Evolutionary conservation across 2,888 invertebrate species (phyloP).

Genomic region (Steinernema scapterisci): DNA sequence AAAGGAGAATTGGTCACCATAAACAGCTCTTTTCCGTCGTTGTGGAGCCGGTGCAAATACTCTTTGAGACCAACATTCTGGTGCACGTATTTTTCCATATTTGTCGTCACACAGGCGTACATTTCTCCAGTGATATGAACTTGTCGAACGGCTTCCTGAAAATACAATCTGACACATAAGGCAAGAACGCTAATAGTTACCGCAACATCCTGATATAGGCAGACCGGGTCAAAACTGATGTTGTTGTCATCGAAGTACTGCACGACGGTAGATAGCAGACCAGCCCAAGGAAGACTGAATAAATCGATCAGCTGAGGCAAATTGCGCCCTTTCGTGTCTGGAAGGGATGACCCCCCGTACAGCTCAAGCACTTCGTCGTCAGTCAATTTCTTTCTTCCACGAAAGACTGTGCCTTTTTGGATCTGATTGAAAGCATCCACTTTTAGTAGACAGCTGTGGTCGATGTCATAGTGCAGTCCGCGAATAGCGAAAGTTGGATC

Average conservation of each 20-base stretch:
- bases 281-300: conserved; percentile 83
- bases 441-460: conserved; percentile 88
- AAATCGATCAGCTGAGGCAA: conserved; percentile 93
- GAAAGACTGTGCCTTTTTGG: conserved; percentile 77
- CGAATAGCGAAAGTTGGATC: conserved; percentile 91
- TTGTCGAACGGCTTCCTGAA: conserved; percentile 46
- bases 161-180: conserved; percentile 4
- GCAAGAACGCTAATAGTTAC: conserved; percentile 71
- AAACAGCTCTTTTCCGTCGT: conserved; percentile 84
- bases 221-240: conserved; percentile 92
- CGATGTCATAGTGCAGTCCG: conserved; percentile 96
- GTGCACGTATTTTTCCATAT: conserved; percentile 56
- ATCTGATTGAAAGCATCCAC: conserved; percentile 95
- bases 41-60: conserved; percentile 79
- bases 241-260: conserved; percentile 75
- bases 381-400: conserved; percentile 43
- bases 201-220: conserved; percentile 90
- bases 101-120: conserved; percentile 46
- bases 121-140: conserved; percentile 56
- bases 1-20: conserved; percentile 95
- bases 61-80: conserved; percentile 73
- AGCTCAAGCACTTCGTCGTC: conserved; percentile 69
- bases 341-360: conserved; percentile 74
- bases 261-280: conserved; percentile 83
- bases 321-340: conserved; percentile 42